These are phyloP conservation scores for Neomonachus schauinslandi DNA, from an alignment of 2,113 vertebrate species.

Conservation along the genomic window DNA sequence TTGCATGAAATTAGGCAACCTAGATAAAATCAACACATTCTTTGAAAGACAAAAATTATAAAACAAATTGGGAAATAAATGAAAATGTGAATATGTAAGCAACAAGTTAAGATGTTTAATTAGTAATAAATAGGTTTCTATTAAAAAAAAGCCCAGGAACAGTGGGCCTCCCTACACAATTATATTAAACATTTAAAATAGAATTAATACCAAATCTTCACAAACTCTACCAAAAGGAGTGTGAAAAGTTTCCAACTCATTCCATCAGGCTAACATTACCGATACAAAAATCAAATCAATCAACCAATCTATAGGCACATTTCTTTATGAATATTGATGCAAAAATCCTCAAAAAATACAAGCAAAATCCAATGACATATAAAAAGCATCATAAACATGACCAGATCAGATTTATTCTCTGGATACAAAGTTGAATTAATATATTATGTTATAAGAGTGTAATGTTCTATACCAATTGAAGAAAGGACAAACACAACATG, in stretches of 20 bases:
- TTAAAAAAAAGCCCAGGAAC: background rate
- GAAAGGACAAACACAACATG: background rate
- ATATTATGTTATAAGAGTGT: too few relatives aligned
- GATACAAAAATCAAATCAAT: background rate
- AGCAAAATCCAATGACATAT: background rate
- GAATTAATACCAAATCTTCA: background rate
- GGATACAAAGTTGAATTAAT: background rate
- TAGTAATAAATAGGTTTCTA: background rate
- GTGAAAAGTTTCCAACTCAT: background rate
- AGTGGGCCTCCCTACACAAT: background rate
- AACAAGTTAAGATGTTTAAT: background rate
- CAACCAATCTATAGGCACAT: background rate
- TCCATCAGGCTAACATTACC: background rate
- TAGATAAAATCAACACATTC: background rate
- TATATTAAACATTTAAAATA: background rate
- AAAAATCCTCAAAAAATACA: background rate
- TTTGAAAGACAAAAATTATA: background rate
- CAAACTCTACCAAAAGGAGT: background rate
- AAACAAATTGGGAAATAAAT: background rate
- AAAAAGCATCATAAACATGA: background rate
- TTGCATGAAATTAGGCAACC: background rate
- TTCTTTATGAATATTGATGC: background rate
- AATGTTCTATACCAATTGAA: background rate
- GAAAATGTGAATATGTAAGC: background rate
- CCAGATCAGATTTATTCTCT: background rate